Conservation (phyloP, 2,797 vertebrate species). For the Sphaeramia orbicularis region DNA sequence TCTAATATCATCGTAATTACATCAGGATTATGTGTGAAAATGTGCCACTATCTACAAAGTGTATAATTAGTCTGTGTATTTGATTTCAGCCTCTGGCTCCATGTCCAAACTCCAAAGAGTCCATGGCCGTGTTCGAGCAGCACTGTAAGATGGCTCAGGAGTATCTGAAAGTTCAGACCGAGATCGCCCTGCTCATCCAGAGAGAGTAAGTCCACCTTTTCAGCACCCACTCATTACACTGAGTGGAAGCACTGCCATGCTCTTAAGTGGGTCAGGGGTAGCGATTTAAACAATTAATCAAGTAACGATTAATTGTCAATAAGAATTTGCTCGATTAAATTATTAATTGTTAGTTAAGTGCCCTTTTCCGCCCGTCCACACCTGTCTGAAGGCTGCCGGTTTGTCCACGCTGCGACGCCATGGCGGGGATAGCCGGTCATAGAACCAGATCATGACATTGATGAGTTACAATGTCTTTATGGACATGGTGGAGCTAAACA, state of each 20-base stretch:
- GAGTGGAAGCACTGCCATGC: no score
- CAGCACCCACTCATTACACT: neutral
- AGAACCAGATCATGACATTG: no score
- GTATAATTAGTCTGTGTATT: constrained; percentile 39
- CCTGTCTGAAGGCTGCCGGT: no score
- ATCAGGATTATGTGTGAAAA: constrained; percentile 50
- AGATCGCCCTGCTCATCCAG: constrained; percentile 97
- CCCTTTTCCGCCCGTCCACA: no score
- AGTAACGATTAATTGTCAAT: no score
- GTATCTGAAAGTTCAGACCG: constrained; percentile 99
- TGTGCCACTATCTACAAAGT: constrained; percentile 62
- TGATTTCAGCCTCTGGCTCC: constrained; percentile 95
- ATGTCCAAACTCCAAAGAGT: constrained; percentile 99
- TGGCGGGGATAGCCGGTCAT: no score
- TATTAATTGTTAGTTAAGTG: no score
- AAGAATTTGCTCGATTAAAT: no score
- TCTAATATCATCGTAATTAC: constrained; percentile 40
- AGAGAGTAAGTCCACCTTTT: constrained; percentile 92
- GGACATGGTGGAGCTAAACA: no score
- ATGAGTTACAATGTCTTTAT: no score
- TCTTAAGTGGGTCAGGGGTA: neutral
- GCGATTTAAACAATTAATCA: no score
- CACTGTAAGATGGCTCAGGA: constrained; percentile 99
- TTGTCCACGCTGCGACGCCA: no score
- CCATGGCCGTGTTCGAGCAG: constrained; percentile 99